A percentile compares a stretch with the other conserved stretches of the same genome.
Conservation (phyloP, 2,797 vertebrate species). For the Pelobates cultripes region DNA sequence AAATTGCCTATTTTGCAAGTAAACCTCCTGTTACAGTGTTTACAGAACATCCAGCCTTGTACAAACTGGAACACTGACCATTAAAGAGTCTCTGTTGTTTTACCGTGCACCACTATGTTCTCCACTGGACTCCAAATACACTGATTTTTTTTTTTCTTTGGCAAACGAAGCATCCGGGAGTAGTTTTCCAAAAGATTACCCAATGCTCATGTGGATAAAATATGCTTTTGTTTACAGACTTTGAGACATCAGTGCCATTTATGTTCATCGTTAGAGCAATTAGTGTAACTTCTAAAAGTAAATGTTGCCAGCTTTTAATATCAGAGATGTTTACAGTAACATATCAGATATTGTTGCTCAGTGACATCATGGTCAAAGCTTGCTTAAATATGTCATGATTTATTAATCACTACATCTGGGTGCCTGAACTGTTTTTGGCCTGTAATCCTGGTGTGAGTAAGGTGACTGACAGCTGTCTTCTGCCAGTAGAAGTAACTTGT, state of each 20-base stretch:
- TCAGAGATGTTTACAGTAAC: no score
- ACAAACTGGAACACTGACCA: background rate
- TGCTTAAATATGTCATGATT: no score
- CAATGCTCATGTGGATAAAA: no score
- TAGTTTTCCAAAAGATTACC: background rate
- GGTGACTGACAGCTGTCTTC: no score
- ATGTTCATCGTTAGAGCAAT: background rate
- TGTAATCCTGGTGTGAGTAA: no score
- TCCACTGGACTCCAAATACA: background rate
- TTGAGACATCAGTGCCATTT: background rate
- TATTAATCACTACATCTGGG: no score
- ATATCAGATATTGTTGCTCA: no score
- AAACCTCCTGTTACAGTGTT: constrained; percentile 6
- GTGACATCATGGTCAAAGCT: no score
- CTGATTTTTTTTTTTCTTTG: background rate
- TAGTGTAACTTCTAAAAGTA: background rate
- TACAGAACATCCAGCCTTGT: background rate
- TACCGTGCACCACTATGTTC: background rate
- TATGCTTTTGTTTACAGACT: background rate
- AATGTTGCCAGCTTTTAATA: no score
- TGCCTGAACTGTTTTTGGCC: no score
- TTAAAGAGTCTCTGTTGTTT: background rate
- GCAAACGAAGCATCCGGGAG: background rate
- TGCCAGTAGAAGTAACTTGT: no score
- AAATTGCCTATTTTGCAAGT: constrained; percentile 9